Evolutionary conservation across 2,888 invertebrate genomes (phyloP).

Genomic region (Thereva unica): DNA sequence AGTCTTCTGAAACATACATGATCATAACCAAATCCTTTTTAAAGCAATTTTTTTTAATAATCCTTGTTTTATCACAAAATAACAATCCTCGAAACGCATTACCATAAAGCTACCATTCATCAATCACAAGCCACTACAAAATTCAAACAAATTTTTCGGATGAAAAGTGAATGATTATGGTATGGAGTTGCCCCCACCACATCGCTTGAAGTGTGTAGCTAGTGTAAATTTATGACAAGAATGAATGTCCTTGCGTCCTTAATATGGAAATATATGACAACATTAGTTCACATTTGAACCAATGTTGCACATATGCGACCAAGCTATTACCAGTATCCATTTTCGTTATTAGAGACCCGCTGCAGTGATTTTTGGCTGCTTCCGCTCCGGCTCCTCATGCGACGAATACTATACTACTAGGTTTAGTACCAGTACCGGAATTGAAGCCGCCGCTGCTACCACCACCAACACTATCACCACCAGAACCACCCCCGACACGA

Average conservation of each 20-base stretch:
- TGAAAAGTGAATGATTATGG: constrained; percentile 15
- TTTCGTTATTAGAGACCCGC: constrained; percentile 7
- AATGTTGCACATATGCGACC: constrained; percentile 20
- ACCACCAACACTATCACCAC: too few species aligned
- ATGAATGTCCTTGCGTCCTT: constrained; percentile 32
- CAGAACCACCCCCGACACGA: too few species aligned
- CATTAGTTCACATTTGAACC: constrained; percentile 26
- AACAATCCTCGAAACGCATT: too few species aligned
- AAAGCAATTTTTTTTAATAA: too few species aligned
- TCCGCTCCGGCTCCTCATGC: not conserved
- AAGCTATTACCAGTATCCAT: not conserved
- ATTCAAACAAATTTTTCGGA: not conserved
- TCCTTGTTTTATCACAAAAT: too few species aligned
- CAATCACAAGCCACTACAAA: too few species aligned
- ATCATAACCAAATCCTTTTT: too few species aligned
- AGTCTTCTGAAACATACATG: too few species aligned
- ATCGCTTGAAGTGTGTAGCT: constrained; percentile 1
- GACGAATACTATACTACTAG: not conserved
- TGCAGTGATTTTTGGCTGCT: constrained; percentile 1
- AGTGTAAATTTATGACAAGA: constrained; percentile 23
- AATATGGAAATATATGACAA: constrained; percentile 23
- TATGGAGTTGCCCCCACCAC: not conserved
- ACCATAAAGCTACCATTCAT: too few species aligned
- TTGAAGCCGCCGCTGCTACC: too few species aligned
- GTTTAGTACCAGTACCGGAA: not conserved